These are phyloP conservation scores for Xylocampa areola DNA, from an alignment of 2,888 invertebrate species.

Conservation along the genomic window DNA sequence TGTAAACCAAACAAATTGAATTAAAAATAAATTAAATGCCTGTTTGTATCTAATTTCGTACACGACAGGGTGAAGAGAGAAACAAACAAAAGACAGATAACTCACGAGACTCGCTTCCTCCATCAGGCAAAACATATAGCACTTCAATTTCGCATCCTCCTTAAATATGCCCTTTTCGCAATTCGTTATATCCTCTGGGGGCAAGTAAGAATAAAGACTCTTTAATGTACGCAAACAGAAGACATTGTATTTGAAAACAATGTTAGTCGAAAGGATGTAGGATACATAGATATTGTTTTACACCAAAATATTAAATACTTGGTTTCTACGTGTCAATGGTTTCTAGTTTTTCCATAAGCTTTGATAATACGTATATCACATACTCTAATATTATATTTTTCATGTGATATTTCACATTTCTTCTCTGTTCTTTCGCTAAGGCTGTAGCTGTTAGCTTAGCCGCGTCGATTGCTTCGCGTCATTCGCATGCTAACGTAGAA, in stretches of 20 bases:
- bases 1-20: slow-evolving; percentile 67
- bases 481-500: slow-evolving; percentile 78
- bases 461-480: slow-evolving; percentile 77
- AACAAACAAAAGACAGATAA: slow-evolving; percentile 78
- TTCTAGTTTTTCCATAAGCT: not conserved
- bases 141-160: slow-evolving; percentile 88
- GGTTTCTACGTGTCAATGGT: not conserved
- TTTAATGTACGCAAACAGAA: slow-evolving; percentile 80
- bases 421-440: slow-evolving; percentile 25
- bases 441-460: slow-evolving; percentile 68
- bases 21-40: slow-evolving; percentile 76
- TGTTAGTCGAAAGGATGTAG: slow-evolving; percentile 50
- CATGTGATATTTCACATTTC: slow-evolving; percentile 17
- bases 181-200: slow-evolving; percentile 88
- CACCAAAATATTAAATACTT: not conserved
- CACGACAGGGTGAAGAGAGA: slow-evolving; percentile 67
- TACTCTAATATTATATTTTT: not conserved
- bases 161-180: slow-evolving; percentile 89
- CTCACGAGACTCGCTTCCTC: slow-evolving; percentile 88
- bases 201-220: slow-evolving; percentile 82
- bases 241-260: slow-evolving; percentile 73
- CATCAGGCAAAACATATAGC: slow-evolving; percentile 88
- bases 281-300: slow-evolving; percentile 24
- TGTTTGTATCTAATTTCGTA: slow-evolving; percentile 76
- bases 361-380: not conserved